Evolutionary conservation across 2,797 vertebrate species (phyloP).

Genomic region (Psittacula derbiana): DNA sequence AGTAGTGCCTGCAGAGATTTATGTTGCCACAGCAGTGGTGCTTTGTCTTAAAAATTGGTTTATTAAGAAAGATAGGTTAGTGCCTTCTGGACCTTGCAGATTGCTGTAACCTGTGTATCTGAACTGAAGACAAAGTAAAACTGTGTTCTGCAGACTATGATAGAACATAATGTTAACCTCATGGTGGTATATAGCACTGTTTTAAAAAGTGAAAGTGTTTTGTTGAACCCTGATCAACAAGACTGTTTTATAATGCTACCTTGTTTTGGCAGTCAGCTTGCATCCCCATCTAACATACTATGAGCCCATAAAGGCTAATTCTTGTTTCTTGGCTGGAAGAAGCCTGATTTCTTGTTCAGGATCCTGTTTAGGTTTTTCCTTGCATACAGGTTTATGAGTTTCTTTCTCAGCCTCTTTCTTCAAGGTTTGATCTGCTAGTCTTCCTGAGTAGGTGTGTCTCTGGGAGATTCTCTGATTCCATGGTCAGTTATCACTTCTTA

Average conservation of each 20-base stretch:
- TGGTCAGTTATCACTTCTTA: not conserved
- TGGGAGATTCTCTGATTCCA: not conserved
- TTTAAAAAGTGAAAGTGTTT: not conserved
- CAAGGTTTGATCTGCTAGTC: not conserved
- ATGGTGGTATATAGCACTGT: not conserved
- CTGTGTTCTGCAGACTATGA: not conserved
- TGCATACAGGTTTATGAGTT: not conserved
- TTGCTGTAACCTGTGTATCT: not conserved
- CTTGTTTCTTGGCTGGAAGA: not conserved
- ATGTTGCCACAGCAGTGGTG: not conserved
- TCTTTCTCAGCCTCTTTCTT: not conserved
- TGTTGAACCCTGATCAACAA: not conserved
- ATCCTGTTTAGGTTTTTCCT: not conserved
- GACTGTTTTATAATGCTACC: not conserved
- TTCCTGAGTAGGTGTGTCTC: no score
- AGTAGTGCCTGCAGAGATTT: not conserved
- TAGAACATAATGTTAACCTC: not conserved
- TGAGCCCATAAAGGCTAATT: not conserved
- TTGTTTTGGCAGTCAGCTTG: not conserved
- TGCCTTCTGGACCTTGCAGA: not conserved
- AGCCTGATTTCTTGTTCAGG: not conserved
- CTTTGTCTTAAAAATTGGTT: not conserved
- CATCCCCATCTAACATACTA: fast-evolving
- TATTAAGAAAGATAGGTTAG: not conserved
- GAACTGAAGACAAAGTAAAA: not conserved